These are phyloP conservation scores for Peromyscus polionotus DNA, from an alignment of 2,113 vertebrate genomes.

Conservation along the genomic window DNA sequence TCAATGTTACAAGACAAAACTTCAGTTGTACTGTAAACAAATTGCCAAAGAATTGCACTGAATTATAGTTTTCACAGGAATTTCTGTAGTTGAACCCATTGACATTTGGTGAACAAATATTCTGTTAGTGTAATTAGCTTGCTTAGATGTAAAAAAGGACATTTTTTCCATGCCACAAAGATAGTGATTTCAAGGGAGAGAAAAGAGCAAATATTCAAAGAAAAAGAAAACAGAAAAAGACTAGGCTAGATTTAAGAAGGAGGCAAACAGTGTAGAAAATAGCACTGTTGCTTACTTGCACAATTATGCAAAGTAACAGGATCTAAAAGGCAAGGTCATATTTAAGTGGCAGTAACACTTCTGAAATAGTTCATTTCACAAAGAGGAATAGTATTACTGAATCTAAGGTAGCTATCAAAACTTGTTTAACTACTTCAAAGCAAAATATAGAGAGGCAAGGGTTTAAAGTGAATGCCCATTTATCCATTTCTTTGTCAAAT, in stretches of 20 bases:
- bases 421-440: conserved; percentile 64
- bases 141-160: not conserved
- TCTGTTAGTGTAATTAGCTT: conserved; percentile 41
- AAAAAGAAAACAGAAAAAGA: not conserved
- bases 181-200: not conserved
- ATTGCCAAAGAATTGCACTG: not conserved
- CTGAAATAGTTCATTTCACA: conserved; percentile 71
- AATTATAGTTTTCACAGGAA: conserved; percentile 9
- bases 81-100: not conserved
- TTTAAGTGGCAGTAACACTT: conserved; percentile 64
- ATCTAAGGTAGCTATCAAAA: conserved; percentile 43
- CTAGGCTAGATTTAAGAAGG: not conserved
- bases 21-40: conserved; percentile 21
- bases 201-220: not conserved
- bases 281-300: conserved; percentile 30
- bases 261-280: conserved; percentile 63
- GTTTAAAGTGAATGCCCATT: conserved; percentile 66
- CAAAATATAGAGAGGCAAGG: conserved; percentile 22
- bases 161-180: conserved; percentile 18
- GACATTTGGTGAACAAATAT: conserved; percentile 5
- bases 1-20: conserved; percentile 22
- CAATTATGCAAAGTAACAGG: conserved; percentile 43
- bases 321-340: conserved; percentile 63
- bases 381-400: conserved; percentile 29
- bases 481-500: conserved; percentile 56